A percentile compares a stretch with the other conserved stretches of the same genome.
Evolutionary conservation across 64 coral and sea anemone species (phyloP).

Genomic region (Dendrophyllia cribrosa): DNA sequence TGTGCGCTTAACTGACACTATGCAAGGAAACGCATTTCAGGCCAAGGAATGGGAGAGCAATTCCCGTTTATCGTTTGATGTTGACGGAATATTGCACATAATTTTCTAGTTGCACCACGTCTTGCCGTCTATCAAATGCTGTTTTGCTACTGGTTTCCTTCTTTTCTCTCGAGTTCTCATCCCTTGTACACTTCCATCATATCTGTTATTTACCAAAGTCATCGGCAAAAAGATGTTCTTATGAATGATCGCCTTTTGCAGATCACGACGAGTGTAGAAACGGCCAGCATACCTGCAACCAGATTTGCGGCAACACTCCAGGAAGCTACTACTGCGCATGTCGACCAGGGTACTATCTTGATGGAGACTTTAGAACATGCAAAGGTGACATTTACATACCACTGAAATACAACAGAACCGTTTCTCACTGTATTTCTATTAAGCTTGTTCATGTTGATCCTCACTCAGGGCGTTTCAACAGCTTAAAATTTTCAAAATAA

Average conservation of each 20-base stretch:
- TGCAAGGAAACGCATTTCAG: too few relatives aligned
- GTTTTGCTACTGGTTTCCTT: too few relatives aligned
- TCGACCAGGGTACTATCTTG: constrained; percentile 52
- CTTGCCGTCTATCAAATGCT: too few relatives aligned
- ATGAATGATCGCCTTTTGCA: not conserved
- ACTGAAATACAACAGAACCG: constrained; percentile 13
- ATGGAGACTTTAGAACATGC: constrained; percentile 37
- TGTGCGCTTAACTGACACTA: too few relatives aligned
- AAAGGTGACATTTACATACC: not conserved
- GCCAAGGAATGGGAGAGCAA: too few relatives aligned
- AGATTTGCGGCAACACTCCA: constrained; percentile 53
- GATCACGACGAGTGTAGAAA: constrained; percentile 50
- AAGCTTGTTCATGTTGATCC: not conserved
- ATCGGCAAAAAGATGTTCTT: not conserved
- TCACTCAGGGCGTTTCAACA: not conserved
- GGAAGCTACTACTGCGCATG: constrained; percentile 52
- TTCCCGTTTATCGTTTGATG: too few relatives aligned
- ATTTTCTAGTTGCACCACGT: too few relatives aligned
- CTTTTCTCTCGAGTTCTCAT: not conserved
- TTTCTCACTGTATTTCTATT: not conserved
- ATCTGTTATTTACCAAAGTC: not conserved
- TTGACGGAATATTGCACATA: too few relatives aligned
- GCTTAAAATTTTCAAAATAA: too few relatives aligned
- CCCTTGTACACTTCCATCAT: not conserved
- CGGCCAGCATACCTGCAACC: constrained; percentile 31